Base-by-base conservation (phyloP, 1,140 invertebrate species). In the Rhyzopertha dominica region DNA sequence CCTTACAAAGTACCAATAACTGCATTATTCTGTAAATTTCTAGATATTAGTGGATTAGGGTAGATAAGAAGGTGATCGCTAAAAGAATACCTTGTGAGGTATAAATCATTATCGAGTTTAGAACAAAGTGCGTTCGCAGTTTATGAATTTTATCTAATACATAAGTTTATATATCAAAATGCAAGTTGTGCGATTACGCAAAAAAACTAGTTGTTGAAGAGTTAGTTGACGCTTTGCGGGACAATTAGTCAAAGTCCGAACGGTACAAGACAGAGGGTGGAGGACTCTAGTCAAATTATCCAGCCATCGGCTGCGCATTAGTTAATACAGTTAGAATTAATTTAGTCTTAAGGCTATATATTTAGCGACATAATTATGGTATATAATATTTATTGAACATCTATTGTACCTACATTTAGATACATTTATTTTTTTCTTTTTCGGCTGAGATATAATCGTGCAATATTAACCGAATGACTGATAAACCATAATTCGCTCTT, bases 1-100 rank as follows among this genome's bases (percentile, higher is more conserved):
- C 72, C 47, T 75, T 76, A 74, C 61, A 72, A 76, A 68, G 75
- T 78, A 78, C 76, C 76, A 78, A 77, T 50, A 75, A 74, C n/a
- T 74, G 74, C 74, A 62, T 54, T 63, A 63, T 59, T 52, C 51
- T 63, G 59, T 63, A 61, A 58, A 61, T 58, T 58, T 47, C 30
- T 61, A 61, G 53, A 23, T 32, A 39, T 47, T 61, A 58, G 53
- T 39, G 38, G 49, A 38, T 49, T 60, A 60, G 58, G 51, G 37
- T 61, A 61, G 56, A 43, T 30, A 47, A 51, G 48, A 55, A 42
- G 37, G 36, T 51, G 54, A 52, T 56, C 51, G 32, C 32, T n/a
- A n/a, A n/a, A n/a, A n/a, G n/a, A 36, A 50, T 51, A 49, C 46
- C 46, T n/a, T 28, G 47, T 48, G 29, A 31, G 37, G 42, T 45